Evolutionary conservation across 2,113 vertebrate genomes (phyloP), one percentile per base, ranked within the genome.

Genomic region (Leiothrix lutea): DNA sequence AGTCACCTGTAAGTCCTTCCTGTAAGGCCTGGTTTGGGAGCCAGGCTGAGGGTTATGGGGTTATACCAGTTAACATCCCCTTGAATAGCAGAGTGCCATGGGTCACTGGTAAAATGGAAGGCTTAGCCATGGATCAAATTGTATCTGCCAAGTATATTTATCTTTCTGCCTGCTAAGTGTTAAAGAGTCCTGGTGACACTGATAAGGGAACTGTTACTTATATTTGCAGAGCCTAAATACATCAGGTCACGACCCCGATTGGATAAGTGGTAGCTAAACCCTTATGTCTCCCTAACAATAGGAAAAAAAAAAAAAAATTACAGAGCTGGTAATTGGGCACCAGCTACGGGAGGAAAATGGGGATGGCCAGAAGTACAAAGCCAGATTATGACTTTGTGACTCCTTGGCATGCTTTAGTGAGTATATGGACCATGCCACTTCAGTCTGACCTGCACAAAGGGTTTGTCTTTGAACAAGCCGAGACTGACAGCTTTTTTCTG

Each of bases 151-250:
- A 98, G 96, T 98, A 95, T 98, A 98, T 98, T 98, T 98, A 97
- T 97, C 98, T 98, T 98, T 97, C 95, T 96, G 97, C 97, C 98
- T 98, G 98, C 97, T 98, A 98, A 98, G 98, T 97, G 97, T 96
- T 87, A 94, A 92, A 96, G 95, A 98, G 98, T 98, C 98, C 96
- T 83, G 90, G 90, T 96, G 95, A 96, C 97, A 98, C 62, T 96
- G 98, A 98, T 98, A 98, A 98, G 98, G 97, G 97, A 98, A 97
- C 94, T 97, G 97, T 97, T 95, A 92, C 97, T 97, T 95, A 92
- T 97, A 97, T 92, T 80, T 94, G 97, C 96, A 97, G 80, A 98
- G 97, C 95, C 96, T 95, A 97, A 98, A 98, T 97, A 98, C 95
- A 97, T 88, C 94, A 96, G 98, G 98, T 98, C 98, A 62, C 51